A percentile compares a stretch with the other conserved stretches of the same genome.
Evolutionary conservation across 2,797 vertebrate species (phyloP).

Genomic region (Xiphorhynchus erythropygius): DNA sequence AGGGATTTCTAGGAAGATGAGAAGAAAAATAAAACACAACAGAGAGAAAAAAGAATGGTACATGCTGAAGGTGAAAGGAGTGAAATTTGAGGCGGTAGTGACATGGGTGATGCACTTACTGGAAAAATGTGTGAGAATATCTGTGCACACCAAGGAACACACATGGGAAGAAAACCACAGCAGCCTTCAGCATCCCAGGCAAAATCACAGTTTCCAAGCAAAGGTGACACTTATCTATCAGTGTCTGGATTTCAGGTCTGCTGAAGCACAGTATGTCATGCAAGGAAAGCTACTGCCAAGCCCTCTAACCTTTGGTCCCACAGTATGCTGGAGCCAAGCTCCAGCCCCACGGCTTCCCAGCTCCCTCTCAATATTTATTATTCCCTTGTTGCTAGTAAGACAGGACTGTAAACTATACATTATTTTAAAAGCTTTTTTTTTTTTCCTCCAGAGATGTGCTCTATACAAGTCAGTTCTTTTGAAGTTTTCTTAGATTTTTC

Average conservation of each 20-base stretch:
- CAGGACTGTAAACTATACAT: neutral
- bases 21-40: neutral
- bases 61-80: fast-evolving
- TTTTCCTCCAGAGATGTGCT: neutral
- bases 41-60: neutral
- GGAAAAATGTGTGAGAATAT: neutral
- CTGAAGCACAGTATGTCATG: neutral
- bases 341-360: neutral
- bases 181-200: neutral
- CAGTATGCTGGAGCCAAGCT: fast-evolving
- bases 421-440: neutral
- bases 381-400: neutral
- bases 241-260: neutral
- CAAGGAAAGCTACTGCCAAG: neutral
- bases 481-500: neutral
- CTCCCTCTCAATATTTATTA: neutral
- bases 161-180: neutral
- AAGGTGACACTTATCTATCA: neutral
- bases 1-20: neutral
- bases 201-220: neutral
- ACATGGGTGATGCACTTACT: neutral
- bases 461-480: neutral
- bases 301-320: neutral
- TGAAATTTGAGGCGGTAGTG: neutral
- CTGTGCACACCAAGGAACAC: fast-evolving